A percentile compares a stretch with the other conserved stretches of the same genome.
Conservation (phyloP, 2,888 invertebrate species). For the Chalcis sispes region DNA sequence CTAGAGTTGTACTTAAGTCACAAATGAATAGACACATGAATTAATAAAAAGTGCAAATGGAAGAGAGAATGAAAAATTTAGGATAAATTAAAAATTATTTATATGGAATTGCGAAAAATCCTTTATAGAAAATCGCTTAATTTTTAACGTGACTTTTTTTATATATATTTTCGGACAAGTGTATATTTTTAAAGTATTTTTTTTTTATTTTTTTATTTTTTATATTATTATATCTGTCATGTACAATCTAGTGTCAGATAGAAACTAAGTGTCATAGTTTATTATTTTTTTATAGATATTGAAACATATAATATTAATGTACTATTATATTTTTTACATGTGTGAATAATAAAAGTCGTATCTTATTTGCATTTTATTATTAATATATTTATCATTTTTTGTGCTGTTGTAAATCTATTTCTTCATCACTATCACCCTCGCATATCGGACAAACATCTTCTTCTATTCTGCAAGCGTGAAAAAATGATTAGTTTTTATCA, state of each 20-base stretch:
- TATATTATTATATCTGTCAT: conserved; percentile 36
- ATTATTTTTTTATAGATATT: conserved; percentile 42
- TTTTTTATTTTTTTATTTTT: conserved; percentile 45
- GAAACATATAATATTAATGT: conserved; percentile 29
- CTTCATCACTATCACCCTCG: conserved; percentile 33
- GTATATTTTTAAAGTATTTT: conserved; percentile 39
- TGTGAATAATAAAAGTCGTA: conserved; percentile 50
- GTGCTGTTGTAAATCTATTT: conserved; percentile 13
- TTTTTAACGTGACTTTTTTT: conserved; percentile 46
- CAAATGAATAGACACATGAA: conserved; percentile 63
- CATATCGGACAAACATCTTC: conserved; percentile 63
- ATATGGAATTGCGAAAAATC: conserved; percentile 16
- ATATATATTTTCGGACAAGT: conserved; percentile 47
- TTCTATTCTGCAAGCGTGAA: conserved; percentile 52
- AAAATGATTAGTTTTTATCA: background rate
- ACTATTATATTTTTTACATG: conserved; percentile 48
- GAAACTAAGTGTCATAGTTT: conserved; percentile 42
- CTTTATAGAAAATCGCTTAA: conserved; percentile 36
- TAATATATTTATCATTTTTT: conserved; percentile 18
- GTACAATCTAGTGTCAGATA: conserved; percentile 50
- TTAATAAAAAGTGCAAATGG: conserved; percentile 41
- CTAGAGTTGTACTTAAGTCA: conserved; percentile 67
- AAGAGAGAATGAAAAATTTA: background rate
- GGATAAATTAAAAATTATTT: conserved; percentile 26
- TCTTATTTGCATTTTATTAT: conserved; percentile 42